A percentile compares a stretch with the other conserved stretches of the same genome.
These are phyloP conservation scores for Chaetodon auriga DNA, from an alignment of 2,113 vertebrate genomes.

Conservation along the genomic window DNA sequence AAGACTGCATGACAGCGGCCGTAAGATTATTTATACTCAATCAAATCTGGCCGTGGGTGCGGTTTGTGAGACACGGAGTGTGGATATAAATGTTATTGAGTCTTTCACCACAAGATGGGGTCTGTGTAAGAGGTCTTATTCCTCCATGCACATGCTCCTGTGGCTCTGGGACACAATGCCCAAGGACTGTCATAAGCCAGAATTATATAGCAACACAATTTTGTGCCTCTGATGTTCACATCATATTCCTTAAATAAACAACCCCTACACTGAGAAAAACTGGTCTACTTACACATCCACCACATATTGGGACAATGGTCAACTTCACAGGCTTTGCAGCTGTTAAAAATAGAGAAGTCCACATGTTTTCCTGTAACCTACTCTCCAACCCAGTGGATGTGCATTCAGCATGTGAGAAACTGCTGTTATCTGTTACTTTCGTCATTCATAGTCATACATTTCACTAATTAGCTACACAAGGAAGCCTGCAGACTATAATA, in stretches of 20 bases:
- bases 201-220: conserved; percentile 46
- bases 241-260: conserved; percentile 32
- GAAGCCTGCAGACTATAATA: background rate
- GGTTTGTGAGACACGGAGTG: conserved; percentile 12
- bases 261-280: background rate
- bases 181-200: conserved; percentile 47
- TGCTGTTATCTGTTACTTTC: background rate
- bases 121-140: conserved; percentile 52
- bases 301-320: conserved; percentile 10
- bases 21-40: background rate
- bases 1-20: background rate
- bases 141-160: conserved; percentile 19
- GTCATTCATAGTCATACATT: background rate
- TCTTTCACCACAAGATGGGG: conserved; percentile 81
- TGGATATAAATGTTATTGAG: conserved; percentile 62
- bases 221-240: conserved; percentile 32
- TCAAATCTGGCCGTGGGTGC: background rate
- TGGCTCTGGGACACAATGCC: conserved; percentile 25
- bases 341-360: conserved; percentile 18
- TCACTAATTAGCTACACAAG: background rate
- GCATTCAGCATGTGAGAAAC: background rate
- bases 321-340: conserved; percentile 14
- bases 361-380: background rate
- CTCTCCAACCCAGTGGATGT: background rate
- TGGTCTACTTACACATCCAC: conserved; percentile 18